Percentiles rank a stretch among this genome's conserved stretches.
Evolutionary conservation across 2,797 vertebrate species (phyloP).

Genomic region (Pantherophis alleghaniensis): DNA sequence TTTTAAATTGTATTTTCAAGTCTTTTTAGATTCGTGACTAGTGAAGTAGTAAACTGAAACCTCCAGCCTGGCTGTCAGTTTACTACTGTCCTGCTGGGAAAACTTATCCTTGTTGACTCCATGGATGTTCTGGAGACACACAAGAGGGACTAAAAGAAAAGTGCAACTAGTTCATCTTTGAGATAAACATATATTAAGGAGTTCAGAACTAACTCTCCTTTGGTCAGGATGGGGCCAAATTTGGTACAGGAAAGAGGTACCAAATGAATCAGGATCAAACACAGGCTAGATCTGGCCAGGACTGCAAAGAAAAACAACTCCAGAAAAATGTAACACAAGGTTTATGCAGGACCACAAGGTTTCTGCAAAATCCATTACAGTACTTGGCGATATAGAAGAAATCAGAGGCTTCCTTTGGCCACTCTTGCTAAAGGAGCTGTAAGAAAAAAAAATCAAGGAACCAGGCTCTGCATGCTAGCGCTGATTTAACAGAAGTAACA

Average conservation of each 20-base stretch:
- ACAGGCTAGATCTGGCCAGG: neutral
- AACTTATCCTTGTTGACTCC: neutral
- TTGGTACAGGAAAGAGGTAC: neutral
- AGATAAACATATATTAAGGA: neutral
- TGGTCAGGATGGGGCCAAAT: neutral
- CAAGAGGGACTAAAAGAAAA: neutral
- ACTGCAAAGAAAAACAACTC: neutral
- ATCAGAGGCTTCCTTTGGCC: neutral
- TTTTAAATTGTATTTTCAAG: neutral
- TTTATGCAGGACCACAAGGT: neutral
- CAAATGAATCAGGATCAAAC: neutral
- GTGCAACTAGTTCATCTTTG: neutral
- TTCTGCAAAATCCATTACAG: neutral
- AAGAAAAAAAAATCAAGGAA: neutral
- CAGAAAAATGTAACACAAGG: neutral
- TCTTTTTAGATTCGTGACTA: neutral
- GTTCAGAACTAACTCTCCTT: neutral
- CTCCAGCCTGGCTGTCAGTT: neutral
- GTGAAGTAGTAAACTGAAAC: neutral
- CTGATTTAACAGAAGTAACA: neutral
- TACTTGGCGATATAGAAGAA: neutral
- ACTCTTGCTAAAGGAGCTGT: neutral
- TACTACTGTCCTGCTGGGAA: neutral
- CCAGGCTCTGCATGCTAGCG: neutral
- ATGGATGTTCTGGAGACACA: neutral